phyloP scores from a whole-genome alignment of 2,113 vertebrate species.

The Pelmatolapia mariae region DNA sequence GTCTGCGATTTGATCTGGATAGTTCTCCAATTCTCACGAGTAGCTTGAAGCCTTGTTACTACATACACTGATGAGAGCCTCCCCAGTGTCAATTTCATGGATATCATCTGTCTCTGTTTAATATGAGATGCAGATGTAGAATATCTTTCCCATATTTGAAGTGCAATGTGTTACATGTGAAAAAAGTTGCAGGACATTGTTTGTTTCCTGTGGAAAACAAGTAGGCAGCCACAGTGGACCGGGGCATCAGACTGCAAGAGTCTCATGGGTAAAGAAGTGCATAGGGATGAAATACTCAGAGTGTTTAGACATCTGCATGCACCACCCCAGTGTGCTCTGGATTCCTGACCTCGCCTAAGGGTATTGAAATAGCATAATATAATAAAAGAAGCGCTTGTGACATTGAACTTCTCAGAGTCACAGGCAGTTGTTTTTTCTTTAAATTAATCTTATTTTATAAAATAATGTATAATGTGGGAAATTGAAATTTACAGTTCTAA shows the following conservation, averaged over 20 bases:
- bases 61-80: slow-evolving; percentile 6
- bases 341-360: background rate
- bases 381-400: background rate
- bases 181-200: background rate
- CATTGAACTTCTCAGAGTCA: background rate
- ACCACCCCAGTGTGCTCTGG: background rate
- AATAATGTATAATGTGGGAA: background rate
- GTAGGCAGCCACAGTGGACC: background rate
- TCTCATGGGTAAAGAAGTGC: background rate
- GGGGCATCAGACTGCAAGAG: background rate
- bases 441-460: background rate
- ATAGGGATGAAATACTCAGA: background rate
- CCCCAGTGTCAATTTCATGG: slow-evolving; percentile 43
- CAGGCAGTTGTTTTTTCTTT: background rate
- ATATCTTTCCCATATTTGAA: slow-evolving; percentile 55
- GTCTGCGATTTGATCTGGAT: slow-evolving; percentile 19
- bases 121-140: slow-evolving; percentile 56
- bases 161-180: background rate
- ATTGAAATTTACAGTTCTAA: background rate
- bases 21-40: slow-evolving; percentile 7
- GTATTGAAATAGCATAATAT: background rate
- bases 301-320: background rate
- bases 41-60: slow-evolving; percentile 10
- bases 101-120: slow-evolving; percentile 32
- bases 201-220: slow-evolving; percentile 48